These are phyloP conservation scores for Drosophila anceps DNA, from an alignment of 2,888 invertebrate species.

Conservation along the genomic window DNA sequence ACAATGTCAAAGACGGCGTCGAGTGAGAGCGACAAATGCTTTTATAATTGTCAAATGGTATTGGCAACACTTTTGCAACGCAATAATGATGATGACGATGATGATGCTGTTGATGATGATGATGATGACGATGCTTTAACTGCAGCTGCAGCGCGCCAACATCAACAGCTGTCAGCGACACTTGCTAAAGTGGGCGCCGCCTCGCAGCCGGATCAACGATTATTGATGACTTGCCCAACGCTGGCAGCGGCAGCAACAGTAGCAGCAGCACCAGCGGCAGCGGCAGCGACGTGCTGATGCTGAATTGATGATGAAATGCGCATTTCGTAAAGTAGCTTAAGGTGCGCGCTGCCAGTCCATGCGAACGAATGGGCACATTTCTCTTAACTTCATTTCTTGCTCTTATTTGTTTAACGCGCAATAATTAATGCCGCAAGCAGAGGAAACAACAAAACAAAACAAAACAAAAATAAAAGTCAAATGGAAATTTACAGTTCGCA, in stretches of 20 bases:
- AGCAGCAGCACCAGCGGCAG: no score
- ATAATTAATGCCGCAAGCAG: slow-evolving; percentile 60
- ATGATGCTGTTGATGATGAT: slow-evolving; percentile 17
- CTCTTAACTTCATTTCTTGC: slow-evolving; percentile 17
- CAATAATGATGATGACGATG: slow-evolving; percentile 15
- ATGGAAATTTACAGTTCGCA: slow-evolving; percentile 17
- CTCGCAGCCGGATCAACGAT: slow-evolving; percentile 74
- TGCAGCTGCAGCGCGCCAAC: slow-evolving; percentile 50
- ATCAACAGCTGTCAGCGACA: slow-evolving; percentile 76
- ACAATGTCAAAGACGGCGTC: slow-evolving; percentile 57
- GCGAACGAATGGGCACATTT: slow-evolving; percentile 17
- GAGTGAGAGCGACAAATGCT: slow-evolving; percentile 73
- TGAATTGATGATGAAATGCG: slow-evolving; percentile 82
- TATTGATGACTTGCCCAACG: slow-evolving; percentile 77
- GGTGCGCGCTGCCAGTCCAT: slow-evolving; percentile 67
- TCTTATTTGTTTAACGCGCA: slow-evolving; percentile 38
- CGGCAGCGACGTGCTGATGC: slow-evolving; percentile 72
- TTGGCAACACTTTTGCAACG: slow-evolving; percentile 60
- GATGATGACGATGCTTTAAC: slow-evolving; percentile 63
- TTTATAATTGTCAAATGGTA: slow-evolving; percentile 81
- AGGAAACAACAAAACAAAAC: slow-evolving; percentile 21
- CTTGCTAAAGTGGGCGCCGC: slow-evolving; percentile 66
- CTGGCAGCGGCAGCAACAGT: slow-evolving; percentile 36
- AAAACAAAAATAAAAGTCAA: slow-evolving; percentile 21
- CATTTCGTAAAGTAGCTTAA: slow-evolving; percentile 80